Evolutionary conservation across 2,113 vertebrate genomes (phyloP).

Genomic region (Pandion haliaetus): DNA sequence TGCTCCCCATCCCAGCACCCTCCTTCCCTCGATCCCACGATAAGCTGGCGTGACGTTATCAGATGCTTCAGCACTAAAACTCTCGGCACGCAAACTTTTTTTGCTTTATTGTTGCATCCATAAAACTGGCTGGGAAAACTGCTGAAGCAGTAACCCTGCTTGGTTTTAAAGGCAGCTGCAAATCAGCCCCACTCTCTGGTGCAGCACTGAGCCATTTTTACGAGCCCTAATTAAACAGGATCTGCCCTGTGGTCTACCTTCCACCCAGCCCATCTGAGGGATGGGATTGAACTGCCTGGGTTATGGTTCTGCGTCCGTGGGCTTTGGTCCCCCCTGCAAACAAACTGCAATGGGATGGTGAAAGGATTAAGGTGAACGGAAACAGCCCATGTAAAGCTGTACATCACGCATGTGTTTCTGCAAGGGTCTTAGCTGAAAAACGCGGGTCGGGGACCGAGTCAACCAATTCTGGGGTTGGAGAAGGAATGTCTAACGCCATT

Average conservation of each 20-base stretch:
- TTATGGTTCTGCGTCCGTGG: background rate
- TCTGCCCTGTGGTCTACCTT: slow-evolving; percentile 54
- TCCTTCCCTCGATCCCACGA: background rate
- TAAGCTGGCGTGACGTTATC: background rate
- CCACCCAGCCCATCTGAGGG: slow-evolving; percentile 38
- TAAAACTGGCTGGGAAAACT: slow-evolving; percentile 65
- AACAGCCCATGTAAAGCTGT: background rate
- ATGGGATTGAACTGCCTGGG: slow-evolving; percentile 22
- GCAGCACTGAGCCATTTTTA: slow-evolving; percentile 31
- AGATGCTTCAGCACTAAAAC: slow-evolving; percentile 46
- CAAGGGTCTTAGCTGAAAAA: background rate
- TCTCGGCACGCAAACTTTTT: background rate
- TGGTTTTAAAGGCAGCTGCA: slow-evolving; percentile 63
- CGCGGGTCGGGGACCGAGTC: background rate
- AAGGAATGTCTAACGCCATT: background rate
- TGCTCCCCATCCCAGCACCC: background rate
- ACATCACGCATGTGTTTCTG: background rate
- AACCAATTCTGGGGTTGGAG: background rate
- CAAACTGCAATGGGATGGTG: background rate
- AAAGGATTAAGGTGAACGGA: background rate
- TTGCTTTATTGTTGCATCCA: slow-evolving; percentile 32
- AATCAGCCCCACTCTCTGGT: slow-evolving; percentile 42
- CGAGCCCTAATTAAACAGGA: slow-evolving; percentile 59
- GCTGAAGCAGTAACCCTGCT: slow-evolving; percentile 64
- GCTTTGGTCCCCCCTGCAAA: background rate